Evolutionary conservation across 2,113 vertebrate species (phyloP).

Genomic region (Oncorhynchus mykiss): DNA sequence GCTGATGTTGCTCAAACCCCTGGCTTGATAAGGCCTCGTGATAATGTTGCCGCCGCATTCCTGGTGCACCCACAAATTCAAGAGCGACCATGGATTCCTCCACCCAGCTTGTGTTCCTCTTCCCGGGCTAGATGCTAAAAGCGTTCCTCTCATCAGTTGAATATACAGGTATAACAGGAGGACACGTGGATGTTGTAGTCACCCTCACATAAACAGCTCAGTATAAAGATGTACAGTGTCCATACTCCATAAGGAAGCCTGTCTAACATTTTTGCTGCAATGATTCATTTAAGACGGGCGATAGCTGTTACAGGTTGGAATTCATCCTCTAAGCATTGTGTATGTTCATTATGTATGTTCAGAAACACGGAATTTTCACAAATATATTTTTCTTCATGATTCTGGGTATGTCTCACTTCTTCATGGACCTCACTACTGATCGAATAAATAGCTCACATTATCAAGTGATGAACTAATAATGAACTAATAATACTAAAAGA

Average conservation of each 20-base stretch:
- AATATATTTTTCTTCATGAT: too few relatives aligned
- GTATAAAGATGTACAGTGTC: background rate
- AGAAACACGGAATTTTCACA: background rate
- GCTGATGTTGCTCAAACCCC: constrained; percentile 64
- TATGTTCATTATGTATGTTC: constrained; percentile 10
- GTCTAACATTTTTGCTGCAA: too few relatives aligned
- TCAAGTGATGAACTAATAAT: too few relatives aligned
- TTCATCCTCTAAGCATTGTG: background rate
- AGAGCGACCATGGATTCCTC: constrained; percentile 29
- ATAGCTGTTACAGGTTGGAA: constrained; percentile 1
- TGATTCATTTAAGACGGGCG: too few relatives aligned
- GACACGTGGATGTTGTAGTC: background rate
- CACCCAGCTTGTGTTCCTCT: constrained; percentile 7
- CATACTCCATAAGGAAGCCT: too few relatives aligned
- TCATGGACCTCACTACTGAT: too few relatives aligned
- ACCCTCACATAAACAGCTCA: constrained; percentile 17
- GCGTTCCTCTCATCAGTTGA: constrained; percentile 31
- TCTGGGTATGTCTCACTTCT: too few relatives aligned
- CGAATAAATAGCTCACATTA: too few relatives aligned
- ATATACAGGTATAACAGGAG: too few relatives aligned
- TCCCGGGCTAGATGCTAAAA: constrained; percentile 28
- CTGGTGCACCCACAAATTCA: constrained; percentile 33
- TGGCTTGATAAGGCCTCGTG: constrained; percentile 49
- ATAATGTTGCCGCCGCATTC: constrained; percentile 47
- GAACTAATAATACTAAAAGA: too few relatives aligned